phyloP scores from a whole-genome alignment of 1,140 invertebrate species.

The Drosophila teissieri region DNA sequence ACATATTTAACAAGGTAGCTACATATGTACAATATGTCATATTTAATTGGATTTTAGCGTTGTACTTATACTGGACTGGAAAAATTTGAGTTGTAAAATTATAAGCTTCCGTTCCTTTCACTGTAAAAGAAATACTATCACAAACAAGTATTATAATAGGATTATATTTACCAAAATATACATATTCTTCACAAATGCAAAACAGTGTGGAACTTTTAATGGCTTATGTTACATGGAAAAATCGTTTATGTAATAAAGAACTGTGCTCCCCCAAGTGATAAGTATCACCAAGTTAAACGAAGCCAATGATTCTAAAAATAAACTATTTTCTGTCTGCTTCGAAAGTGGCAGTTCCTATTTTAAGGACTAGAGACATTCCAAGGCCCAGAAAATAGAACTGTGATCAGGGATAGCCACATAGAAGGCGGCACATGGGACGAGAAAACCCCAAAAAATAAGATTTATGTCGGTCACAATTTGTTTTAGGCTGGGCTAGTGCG shows the following conservation, averaged over 20 bases:
- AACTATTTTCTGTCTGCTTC: background rate
- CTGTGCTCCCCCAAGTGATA: background rate
- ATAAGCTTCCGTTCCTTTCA: too few relatives aligned
- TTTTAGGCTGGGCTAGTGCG: slow-evolving; percentile 25
- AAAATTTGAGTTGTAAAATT: too few relatives aligned
- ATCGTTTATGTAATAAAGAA: slow-evolving; percentile 26
- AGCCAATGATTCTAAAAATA: slow-evolving; percentile 14
- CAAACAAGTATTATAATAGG: too few relatives aligned
- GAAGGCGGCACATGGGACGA: slow-evolving; percentile 35
- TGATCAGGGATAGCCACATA: slow-evolving; percentile 37
- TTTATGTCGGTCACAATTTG: slow-evolving; percentile 67
- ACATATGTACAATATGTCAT: too few relatives aligned
- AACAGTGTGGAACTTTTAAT: too few relatives aligned
- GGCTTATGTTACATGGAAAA: too few relatives aligned
- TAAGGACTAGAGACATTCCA: slow-evolving; percentile 17
- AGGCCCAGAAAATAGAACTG: slow-evolving; percentile 9
- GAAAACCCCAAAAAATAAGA: slow-evolving; percentile 55
- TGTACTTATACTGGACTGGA: too few relatives aligned
- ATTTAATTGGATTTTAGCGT: too few relatives aligned
- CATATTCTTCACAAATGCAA: background rate
- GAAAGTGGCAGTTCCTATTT: slow-evolving; percentile 17
- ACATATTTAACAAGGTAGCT: too few relatives aligned
- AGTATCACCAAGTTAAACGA: slow-evolving; percentile 20
- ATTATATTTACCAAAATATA: background rate
- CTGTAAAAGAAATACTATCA: too few relatives aligned